These are phyloP conservation scores for Spilogale gracilis DNA, from an alignment of 2,113 vertebrate species.

Conservation along the genomic window DNA sequence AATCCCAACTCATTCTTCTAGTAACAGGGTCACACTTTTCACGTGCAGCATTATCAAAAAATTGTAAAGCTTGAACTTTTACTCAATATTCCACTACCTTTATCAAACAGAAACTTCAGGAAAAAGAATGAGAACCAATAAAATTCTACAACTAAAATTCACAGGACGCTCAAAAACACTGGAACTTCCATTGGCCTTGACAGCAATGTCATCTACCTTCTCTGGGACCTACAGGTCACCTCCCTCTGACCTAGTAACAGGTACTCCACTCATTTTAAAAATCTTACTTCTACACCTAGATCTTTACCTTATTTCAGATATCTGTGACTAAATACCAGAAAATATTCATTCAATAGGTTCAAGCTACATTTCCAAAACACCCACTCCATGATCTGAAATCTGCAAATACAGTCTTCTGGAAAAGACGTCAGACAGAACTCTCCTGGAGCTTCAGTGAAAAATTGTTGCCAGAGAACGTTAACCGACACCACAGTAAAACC, in stretches of 20 bases:
- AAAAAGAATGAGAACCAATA: not conserved
- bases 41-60: not conserved
- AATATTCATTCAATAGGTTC: not conserved
- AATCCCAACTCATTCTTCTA: not conserved
- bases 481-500: not conserved
- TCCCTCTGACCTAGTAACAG: not conserved
- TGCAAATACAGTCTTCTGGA: not conserved
- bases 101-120: not conserved
- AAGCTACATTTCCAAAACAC: not conserved
- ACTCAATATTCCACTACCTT: not conserved
- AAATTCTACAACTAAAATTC: not conserved
- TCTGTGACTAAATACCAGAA: not conserved
- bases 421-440: not conserved
- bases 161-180: not conserved
- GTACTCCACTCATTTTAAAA: not conserved
- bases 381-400: not conserved
- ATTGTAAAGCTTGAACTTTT: not conserved
- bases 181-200: not conserved
- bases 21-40: not conserved
- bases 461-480: not conserved
- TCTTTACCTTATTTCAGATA: not conserved
- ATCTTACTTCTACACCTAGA: not conserved
- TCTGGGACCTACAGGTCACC: not conserved
- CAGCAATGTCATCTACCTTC: not conserved
- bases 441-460: not conserved